Evolutionary conservation across 2,797 vertebrate species (phyloP), one percentile per base, ranked within the genome.

Genomic region (Scolopax bukidnonensis): DNA sequence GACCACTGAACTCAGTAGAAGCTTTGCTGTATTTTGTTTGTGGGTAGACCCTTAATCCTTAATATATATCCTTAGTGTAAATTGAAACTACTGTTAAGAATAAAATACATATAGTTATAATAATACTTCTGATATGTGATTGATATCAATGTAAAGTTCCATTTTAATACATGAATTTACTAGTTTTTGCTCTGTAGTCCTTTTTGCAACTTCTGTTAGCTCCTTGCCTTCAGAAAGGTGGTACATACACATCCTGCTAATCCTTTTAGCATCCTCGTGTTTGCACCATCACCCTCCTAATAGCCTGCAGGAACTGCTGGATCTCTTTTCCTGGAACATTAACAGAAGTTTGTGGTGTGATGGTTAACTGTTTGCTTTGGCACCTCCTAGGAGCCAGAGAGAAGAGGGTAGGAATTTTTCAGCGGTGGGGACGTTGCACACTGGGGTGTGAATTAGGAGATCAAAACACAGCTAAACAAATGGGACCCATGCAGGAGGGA

Each of bases 191-290:
- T 93, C 64, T 64, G 45, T 74, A 83, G 48, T 16, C 38, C 50
- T 82, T 88, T 96, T 28, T 50, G 28, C 64, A 50, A 45, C 41
- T 65, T 84, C 32, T 64, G 21, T 77, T 80, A 95, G 93, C 48
- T 56, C 78, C 88, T 84, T 84, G 84, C 53, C 73, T 83, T 61
- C 60, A 80, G 88, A 90, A 95, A 96, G 88, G 80, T 85, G 94
- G 54, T 68, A 57, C 64, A 21, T 56, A 85, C 84, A 90, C 88
- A 94, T 89, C 57, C 84, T 73, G 81, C 91, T 95, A 91, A 94
- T 95, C 90, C 91, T 95, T 93, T 92, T 93, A 96, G 94, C 95
- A 96, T 96, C 96, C 91, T 96, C 54, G 2, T 93, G 89, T 95
- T 97, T 96, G 91, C 81, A 61, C 93, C 86, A 5, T 54, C 81